Conservation (phyloP, 2,888 invertebrate species). For the Pelosia muscerda region DNA sequence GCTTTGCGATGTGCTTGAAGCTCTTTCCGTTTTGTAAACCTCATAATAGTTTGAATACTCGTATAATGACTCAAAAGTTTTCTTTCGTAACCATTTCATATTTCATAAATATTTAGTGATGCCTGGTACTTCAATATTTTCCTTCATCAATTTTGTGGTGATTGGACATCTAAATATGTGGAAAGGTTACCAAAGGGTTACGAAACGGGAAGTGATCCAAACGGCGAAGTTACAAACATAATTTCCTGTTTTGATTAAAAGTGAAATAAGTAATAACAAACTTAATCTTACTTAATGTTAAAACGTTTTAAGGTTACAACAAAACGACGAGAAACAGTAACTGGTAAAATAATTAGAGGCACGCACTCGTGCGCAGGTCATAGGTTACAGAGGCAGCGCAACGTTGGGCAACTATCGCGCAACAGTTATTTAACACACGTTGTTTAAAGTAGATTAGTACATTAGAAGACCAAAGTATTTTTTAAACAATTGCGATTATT, state of each 20-base stretch:
- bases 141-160: no score
- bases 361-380: conserved; percentile 54
- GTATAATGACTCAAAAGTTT: no score
- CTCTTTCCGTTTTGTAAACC: no score
- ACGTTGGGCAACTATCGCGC: conserved; percentile 32
- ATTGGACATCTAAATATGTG: background rate
- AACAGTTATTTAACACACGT: conserved; percentile 31
- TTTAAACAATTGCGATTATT: background rate
- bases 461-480: background rate
- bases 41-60: no score
- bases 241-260: background rate
- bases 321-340: conserved; percentile 11
- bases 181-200: background rate
- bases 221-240: background rate
- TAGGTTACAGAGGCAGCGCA: conserved; percentile 45
- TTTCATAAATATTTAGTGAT: no score
- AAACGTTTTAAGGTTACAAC: conserved; percentile 22
- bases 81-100: no score
- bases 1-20: no score
- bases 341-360: conserved; percentile 48
- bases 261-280: background rate
- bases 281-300: background rate
- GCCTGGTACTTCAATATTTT: no score
- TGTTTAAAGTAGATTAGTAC: conserved; percentile 49
- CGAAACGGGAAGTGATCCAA: background rate